These are phyloP conservation scores for Trypoxylus dichotomus DNA, from an alignment of 1,140 invertebrate species.

Conservation along the genomic window DNA sequence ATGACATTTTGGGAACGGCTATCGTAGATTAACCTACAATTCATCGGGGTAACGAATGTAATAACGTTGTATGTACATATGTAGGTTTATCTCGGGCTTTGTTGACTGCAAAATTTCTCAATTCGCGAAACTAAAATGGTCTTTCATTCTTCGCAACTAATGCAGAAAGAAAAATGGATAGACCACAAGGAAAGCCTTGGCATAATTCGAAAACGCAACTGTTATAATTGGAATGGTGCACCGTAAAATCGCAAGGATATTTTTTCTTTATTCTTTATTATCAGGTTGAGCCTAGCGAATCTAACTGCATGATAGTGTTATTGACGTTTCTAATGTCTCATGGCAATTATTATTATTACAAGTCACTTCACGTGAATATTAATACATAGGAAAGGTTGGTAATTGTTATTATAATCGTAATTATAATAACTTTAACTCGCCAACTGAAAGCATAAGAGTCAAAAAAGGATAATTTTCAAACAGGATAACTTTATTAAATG, in stretches of 20 bases:
- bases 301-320: neutral
- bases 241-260: neutral
- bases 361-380: too few relatives aligned
- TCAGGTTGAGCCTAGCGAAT: neutral
- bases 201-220: neutral
- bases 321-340: neutral
- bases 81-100: neutral
- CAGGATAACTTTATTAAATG: too few relatives aligned
- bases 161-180: neutral
- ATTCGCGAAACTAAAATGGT: neutral
- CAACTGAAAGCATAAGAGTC: too few relatives aligned
- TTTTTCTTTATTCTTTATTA: neutral
- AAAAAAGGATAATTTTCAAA: too few relatives aligned
- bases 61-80: neutral
- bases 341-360: neutral
- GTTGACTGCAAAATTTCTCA: neutral
- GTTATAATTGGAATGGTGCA: neutral
- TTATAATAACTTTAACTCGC: too few relatives aligned
- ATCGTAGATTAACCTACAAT: neutral
- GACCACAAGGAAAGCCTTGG: conserved; percentile 1
- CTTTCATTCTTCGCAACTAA: neutral
- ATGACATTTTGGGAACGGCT: too few relatives aligned
- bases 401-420: too few relatives aligned
- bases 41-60: neutral
- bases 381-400: too few relatives aligned